These are phyloP conservation scores for Eulimnadia texana DNA, from an alignment of 1,140 invertebrate species.

Conservation along the genomic window DNA sequence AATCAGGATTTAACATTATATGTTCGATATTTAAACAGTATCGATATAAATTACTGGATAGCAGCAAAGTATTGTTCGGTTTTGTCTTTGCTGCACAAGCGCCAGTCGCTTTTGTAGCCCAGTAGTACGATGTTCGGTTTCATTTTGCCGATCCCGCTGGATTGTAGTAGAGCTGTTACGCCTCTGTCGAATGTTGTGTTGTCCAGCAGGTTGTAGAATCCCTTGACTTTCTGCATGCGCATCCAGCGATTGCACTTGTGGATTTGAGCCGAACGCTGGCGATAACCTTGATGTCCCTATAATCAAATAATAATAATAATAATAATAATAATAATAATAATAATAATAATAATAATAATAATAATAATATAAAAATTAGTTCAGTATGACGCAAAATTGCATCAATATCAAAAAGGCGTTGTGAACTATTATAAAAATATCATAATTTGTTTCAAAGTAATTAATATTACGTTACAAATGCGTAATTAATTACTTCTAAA, in stretches of 20 bases:
- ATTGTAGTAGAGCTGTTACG: constrained; percentile 28
- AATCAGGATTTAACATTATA: background rate
- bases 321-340: background rate
- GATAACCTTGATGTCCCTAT: constrained; percentile 25
- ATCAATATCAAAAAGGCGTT: no score
- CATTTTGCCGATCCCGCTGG: constrained; percentile 65
- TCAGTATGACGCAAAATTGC: background rate
- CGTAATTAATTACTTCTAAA: no score
- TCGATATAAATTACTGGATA: constrained; percentile 29
- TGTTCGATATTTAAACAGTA: background rate
- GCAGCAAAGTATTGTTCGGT: constrained; percentile 32
- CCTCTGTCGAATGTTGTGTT: constrained; percentile 30
- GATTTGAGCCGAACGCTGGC: constrained; percentile 33
- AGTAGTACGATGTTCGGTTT: constrained; percentile 76
- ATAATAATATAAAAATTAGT: background rate
- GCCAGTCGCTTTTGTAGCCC: constrained; percentile 36
- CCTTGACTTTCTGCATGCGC: constrained; percentile 31
- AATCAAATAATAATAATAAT: background rate
- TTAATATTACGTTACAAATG: no score
- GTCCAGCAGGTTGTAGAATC: constrained; percentile 34
- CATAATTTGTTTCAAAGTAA: no score
- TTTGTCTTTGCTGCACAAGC: constrained; percentile 23
- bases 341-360: background rate
- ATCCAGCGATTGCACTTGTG: constrained; percentile 33
- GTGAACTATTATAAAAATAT: no score